These are phyloP conservation scores for Fragum whitleyi DNA, from an alignment of 2,888 invertebrate genomes.

Conservation along the genomic window DNA sequence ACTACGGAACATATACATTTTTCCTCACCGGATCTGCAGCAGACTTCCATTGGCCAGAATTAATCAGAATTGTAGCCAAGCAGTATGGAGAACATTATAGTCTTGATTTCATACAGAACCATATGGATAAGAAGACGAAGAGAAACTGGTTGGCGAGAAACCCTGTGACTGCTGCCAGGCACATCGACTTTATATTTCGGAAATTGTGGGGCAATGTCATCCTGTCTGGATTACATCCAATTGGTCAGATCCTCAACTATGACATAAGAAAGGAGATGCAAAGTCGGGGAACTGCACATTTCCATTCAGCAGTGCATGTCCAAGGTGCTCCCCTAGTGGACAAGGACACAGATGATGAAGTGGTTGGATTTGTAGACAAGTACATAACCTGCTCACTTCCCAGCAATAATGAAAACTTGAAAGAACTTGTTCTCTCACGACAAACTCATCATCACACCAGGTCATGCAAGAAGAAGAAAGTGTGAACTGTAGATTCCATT, in stretches of 20 bases:
- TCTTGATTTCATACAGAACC: slow-evolving; percentile 8
- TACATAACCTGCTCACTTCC: slow-evolving; percentile 30
- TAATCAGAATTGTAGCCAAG: slow-evolving; percentile 39
- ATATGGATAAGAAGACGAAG: slow-evolving; percentile 28
- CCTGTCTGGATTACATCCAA: slow-evolving; percentile 49
- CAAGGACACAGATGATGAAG: slow-evolving; percentile 43
- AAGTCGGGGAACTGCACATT: slow-evolving; percentile 55
- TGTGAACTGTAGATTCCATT: slow-evolving; percentile 41
- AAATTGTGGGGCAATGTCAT: slow-evolving; percentile 54
- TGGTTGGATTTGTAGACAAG: slow-evolving; percentile 38
- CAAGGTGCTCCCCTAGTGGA: slow-evolving; percentile 50
- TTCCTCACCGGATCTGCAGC: slow-evolving; percentile 53
- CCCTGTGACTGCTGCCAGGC: slow-evolving; percentile 56
- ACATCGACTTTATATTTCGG: slow-evolving; percentile 60
- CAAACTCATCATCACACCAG: slow-evolving; percentile 51
- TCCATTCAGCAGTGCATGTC: slow-evolving; percentile 55
- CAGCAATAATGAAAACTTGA: slow-evolving; percentile 1
- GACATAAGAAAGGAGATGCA: slow-evolving; percentile 57
- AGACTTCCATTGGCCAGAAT: slow-evolving; percentile 55
- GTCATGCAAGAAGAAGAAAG: slow-evolving; percentile 46
- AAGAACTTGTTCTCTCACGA: slow-evolving; percentile 33
- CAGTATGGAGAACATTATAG: slow-evolving; percentile 28
- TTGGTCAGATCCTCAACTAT: slow-evolving; percentile 57
- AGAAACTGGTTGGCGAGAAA: slow-evolving; percentile 53
- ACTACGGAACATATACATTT: slow-evolving; percentile 55